Conservation (phyloP, 92 coral and sea anemone genomes). For the Palythoa grandiflora region DNA sequence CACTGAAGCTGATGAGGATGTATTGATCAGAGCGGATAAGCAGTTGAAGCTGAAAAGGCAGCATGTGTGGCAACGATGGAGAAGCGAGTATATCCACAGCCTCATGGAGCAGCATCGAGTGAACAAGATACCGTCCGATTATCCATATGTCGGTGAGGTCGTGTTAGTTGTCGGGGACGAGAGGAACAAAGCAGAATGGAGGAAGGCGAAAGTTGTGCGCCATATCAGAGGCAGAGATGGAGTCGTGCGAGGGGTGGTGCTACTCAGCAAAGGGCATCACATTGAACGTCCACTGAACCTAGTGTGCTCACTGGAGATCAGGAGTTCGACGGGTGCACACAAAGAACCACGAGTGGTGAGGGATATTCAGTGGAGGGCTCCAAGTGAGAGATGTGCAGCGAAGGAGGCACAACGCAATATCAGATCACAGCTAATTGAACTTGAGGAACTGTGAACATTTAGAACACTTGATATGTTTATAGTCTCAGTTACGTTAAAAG, state of each 20-base stretch:
- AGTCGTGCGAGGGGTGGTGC: no score
- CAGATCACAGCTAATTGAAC: not conserved
- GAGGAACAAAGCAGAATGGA: no score
- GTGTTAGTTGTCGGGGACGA: conserved; percentile 11
- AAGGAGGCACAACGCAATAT: conserved; percentile 21
- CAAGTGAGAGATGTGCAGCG: conserved; percentile 12
- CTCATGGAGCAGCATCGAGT: conserved; percentile 48
- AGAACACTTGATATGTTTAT: no score
- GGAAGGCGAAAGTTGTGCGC: no score
- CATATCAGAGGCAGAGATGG: no score
- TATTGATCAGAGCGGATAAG: conserved; percentile 11
- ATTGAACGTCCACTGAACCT: no score
- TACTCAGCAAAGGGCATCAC: no score
- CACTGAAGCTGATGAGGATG: conserved; percentile 38
- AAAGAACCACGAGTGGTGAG: no score
- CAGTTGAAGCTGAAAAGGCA: conserved; percentile 12
- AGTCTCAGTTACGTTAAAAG: not conserved
- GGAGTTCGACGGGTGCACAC: no score
- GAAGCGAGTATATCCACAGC: conserved; percentile 40
- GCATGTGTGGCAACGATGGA: conserved; percentile 35
- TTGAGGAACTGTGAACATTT: no score
- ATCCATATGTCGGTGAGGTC: conserved; percentile 38
- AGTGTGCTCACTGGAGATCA: no score
- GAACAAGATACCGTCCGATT: conserved; percentile 21
- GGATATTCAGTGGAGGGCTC: not conserved